Base-by-base conservation (phyloP, 2,797 vertebrate species). In the Lindbergichthys nudifrons region DNA sequence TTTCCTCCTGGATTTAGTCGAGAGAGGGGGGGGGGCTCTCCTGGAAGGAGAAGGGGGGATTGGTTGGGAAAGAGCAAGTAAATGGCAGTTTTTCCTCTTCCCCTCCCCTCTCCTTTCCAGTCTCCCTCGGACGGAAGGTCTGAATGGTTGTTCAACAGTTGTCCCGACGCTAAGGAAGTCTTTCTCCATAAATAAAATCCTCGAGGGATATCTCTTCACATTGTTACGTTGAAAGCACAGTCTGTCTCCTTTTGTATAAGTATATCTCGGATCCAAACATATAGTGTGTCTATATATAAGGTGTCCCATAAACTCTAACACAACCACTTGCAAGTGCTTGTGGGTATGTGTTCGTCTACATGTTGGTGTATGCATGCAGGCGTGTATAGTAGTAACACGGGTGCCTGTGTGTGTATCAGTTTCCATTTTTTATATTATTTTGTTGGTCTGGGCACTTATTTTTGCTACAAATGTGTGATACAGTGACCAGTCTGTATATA, bases 391-490 rank as follows among this genome's bases (percentile, higher is more conserved):
- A 81, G 47, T 84, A 86, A 80, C 77, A 77, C 51, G 41, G 60
- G 88, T 87, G 87, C 68, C 80, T 81, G 83, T 89, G 75, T 86
- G 83, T 60, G 81, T 19, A 68, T 72, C 70, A 75, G 73, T 78
- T 48, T 36, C 68, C 19, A 58, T 69, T 36, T 65, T 59, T 59
- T 61, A 32, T 60, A 23, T 59, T 66, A 84, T 90, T 89, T 88
- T 90, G 83, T 94, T 88, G 88, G 90, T 93, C 92, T 94, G 94
- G 95, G 94, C 94, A 95, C 94, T 95, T 95, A 86, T 93, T 94
- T 94, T 92, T 95, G 94, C 94, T 95, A 95, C 94, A 93, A 90
- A 93, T 88, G 86, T 88, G 88, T 92, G 90, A 94, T 94, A 95
- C 94, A 95, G 94, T 95, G 94, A 95, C 93, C 92, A 95, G 94